Evolutionary conservation across 35 echinoderm and acorn worm species (phyloP).

Genomic region (Patiria miniata): DNA sequence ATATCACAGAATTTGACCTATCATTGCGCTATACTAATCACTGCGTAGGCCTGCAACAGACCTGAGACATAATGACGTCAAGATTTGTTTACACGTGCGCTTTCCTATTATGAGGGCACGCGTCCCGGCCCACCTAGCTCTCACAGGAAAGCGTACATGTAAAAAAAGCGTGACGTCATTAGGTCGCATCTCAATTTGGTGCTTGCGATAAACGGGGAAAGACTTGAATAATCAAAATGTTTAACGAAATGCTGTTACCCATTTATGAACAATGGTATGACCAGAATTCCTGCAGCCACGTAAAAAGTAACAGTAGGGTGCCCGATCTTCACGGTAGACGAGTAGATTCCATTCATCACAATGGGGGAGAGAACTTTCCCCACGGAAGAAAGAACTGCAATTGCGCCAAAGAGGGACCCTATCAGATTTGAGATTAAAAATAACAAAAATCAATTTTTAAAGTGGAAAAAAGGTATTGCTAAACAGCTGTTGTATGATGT

Average conservation of each 20-base stretch:
- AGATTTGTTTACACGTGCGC: too few species aligned
- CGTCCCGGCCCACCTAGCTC: too few species aligned
- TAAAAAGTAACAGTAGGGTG: slow-evolving; percentile 34
- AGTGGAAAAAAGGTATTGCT: neutral
- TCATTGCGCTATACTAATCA: too few species aligned
- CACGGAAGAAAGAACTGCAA: neutral
- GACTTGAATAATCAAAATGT: neutral
- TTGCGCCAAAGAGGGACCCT: neutral
- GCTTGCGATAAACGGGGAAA: too few species aligned
- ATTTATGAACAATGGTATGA: slow-evolving; percentile 17
- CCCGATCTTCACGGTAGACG: neutral
- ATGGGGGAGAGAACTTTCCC: slow-evolving; percentile 38
- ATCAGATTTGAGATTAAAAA: neutral
- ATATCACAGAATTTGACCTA: too few species aligned
- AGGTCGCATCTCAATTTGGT: too few species aligned
- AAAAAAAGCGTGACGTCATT: too few species aligned
- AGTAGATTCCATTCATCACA: slow-evolving; percentile 33
- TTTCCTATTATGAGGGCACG: too few species aligned
- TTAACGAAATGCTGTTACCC: neutral
- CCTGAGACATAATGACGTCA: too few species aligned
- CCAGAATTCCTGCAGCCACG: slow-evolving; percentile 20
- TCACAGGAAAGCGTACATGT: too few species aligned
- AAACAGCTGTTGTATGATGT: neutral
- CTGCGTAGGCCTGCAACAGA: too few species aligned
- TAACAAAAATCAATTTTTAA: neutral